Evolutionary conservation across 2,113 vertebrate species (phyloP), one percentile per base, ranked within the genome.

Genomic region (Pungitius pungitius): DNA sequence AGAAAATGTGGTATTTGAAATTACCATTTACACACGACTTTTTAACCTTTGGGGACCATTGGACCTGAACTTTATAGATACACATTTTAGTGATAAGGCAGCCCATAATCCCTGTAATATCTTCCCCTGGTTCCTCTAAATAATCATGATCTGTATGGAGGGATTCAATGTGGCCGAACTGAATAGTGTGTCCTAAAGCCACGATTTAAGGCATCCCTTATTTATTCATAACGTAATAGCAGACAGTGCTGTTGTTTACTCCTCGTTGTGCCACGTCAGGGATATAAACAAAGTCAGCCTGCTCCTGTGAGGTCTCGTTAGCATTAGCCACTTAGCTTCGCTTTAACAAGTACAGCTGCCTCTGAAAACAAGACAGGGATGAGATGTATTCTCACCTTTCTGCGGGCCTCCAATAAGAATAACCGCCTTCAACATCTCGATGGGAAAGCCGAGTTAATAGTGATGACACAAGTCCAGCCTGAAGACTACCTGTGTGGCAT

Each of bases 341-440:
- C 26, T 57, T 37, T 18, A 40, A 18, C 8, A 10, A 6, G 22
- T 26, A 20, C 10, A 7, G 14, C 8, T 11, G 15, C 12, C 54
- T 17, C 14, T 18, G 1, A 49, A 45, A 59, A 52, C 26, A 45
- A 0, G 3, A 17, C 18, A 1, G 17, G 0, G 1, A 6, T 0
- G 1, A 2, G 2, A 0, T 1, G 22, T 24, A 26, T 27, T 12
- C 94, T 95, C 89, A 98, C 97, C 97, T 94, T 99, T 99, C 75
- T 99, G 97, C 3, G 97, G 95, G 1, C 97, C 97, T 71, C 97
- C 97, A 51, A 99, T 99, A 70, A 99, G 94, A 90, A 99, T 95
- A 4, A 98, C 96, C 3, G 97, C 94, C 70, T 99, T 99, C 78
- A 98, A 88, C 97, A 99, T 99, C 13, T 71, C 88, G 40, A 62